phyloP scores from a whole-genome alignment of 2,888 invertebrate genomes.

The Chloromyia formosa region DNA sequence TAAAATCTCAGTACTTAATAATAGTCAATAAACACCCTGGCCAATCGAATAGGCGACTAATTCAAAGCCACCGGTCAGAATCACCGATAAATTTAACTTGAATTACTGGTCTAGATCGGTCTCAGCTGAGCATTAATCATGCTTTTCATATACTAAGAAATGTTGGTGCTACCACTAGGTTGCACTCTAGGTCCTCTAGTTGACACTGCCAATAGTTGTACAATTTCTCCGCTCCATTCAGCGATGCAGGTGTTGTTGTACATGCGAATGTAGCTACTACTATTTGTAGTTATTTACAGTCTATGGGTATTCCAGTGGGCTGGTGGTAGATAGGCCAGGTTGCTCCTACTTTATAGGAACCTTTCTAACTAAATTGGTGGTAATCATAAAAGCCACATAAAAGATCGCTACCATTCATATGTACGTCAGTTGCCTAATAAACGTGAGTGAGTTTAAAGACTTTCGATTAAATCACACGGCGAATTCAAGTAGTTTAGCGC shows the following conservation, averaged over 20 bases:
- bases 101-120: background rate
- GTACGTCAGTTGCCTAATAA: constrained; percentile 61
- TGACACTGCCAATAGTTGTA: background rate
- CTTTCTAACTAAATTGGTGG: constrained; percentile 49
- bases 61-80: too few relatives aligned
- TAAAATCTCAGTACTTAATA: too few relatives aligned
- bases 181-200: background rate
- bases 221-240: background rate
- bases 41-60: too few relatives aligned
- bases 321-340: background rate
- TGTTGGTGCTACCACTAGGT: background rate
- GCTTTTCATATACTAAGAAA: background rate
- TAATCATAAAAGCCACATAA: constrained; percentile 62
- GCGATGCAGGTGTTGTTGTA: background rate
- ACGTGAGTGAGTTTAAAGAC: constrained; percentile 50
- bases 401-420: constrained; percentile 60
- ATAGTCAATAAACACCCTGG: too few relatives aligned
- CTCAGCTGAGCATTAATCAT: background rate
- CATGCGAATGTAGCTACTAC: background rate
- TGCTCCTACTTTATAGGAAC: constrained; percentile 10
- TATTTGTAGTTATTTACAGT: too few relatives aligned
- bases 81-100: background rate
- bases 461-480: background rate
- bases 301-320: background rate
- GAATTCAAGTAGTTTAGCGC: background rate